These are phyloP conservation scores for Aplysina aerophoba DNA, from an alignment of 37 sponge, comb jelly and placozoan genomes.

Conservation along the genomic window DNA sequence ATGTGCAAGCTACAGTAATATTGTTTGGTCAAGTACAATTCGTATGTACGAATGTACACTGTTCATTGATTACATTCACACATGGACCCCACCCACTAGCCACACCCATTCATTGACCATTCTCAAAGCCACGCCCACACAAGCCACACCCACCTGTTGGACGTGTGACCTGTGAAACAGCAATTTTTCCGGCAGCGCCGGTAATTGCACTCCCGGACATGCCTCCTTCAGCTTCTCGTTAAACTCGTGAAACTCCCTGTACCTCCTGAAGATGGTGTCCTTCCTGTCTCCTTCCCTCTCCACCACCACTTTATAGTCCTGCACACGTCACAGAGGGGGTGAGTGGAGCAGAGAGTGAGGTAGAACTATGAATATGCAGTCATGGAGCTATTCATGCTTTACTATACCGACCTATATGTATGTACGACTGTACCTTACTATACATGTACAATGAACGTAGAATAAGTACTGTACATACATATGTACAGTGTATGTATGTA, in stretches of 20 bases:
- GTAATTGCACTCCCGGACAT: slow-evolving; percentile 57
- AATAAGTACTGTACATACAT: too few relatives aligned
- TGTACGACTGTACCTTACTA: too few relatives aligned
- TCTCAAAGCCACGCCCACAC: too few relatives aligned
- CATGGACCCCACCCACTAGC: neutral
- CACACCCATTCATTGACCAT: neutral
- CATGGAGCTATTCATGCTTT: too few relatives aligned
- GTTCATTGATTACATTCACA: too few relatives aligned
- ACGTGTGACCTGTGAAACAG: slow-evolving; percentile 36
- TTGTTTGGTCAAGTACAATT: too few relatives aligned
- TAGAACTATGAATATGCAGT: neutral
- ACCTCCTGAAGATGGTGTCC: slow-evolving; percentile 69
- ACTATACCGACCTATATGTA: too few relatives aligned
- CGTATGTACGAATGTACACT: too few relatives aligned
- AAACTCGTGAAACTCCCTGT: slow-evolving; percentile 87
- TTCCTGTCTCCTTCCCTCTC: slow-evolving; percentile 40
- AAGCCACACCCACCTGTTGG: slow-evolving; percentile 14
- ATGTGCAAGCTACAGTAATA: too few relatives aligned
- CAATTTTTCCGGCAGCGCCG: slow-evolving; percentile 75
- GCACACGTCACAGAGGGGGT: neutral
- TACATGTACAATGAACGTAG: too few relatives aligned
- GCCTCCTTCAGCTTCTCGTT: slow-evolving; percentile 65
- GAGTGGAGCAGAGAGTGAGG: neutral
- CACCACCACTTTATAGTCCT: slow-evolving; percentile 64
- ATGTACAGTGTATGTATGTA: neutral